phyloP scores from a whole-genome alignment of 2,797 vertebrate species.

The Lycodopsis pacificus region DNA sequence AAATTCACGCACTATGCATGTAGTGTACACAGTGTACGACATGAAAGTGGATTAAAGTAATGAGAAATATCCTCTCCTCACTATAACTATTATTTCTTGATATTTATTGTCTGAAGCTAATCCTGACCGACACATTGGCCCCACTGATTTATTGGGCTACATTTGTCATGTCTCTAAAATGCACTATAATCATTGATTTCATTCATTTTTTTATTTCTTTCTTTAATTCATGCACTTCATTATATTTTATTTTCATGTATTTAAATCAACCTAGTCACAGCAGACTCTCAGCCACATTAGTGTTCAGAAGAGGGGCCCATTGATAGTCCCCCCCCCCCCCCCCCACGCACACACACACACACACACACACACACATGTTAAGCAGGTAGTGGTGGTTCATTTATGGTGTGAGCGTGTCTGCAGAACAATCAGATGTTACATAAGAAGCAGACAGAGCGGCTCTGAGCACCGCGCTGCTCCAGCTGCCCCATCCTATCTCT shows the following conservation, averaged over 20 bases:
- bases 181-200: neutral
- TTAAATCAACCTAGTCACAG: neutral
- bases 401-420: neutral
- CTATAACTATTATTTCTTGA: neutral
- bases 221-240: neutral
- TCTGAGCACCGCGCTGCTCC: conserved; percentile 44
- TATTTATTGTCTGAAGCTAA: neutral
- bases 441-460: conserved; percentile 61
- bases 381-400: neutral
- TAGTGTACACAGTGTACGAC: no score
- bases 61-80: no score
- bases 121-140: neutral
- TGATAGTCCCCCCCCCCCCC: no score
- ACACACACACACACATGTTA: neutral
- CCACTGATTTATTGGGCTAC: neutral
- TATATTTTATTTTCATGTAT: neutral
- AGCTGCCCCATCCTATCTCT: conserved; percentile 72
- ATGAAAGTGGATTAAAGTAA: no score
- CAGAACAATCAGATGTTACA: conserved; percentile 60
- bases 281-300: neutral
- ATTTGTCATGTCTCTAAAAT: neutral
- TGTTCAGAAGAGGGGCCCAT: no score
- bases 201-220: neutral
- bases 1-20: no score
- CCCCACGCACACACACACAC: accelerated